These are phyloP conservation scores for Steinernema feltiae DNA, from an alignment of 1,140 invertebrate species.

Conservation along the genomic window DNA sequence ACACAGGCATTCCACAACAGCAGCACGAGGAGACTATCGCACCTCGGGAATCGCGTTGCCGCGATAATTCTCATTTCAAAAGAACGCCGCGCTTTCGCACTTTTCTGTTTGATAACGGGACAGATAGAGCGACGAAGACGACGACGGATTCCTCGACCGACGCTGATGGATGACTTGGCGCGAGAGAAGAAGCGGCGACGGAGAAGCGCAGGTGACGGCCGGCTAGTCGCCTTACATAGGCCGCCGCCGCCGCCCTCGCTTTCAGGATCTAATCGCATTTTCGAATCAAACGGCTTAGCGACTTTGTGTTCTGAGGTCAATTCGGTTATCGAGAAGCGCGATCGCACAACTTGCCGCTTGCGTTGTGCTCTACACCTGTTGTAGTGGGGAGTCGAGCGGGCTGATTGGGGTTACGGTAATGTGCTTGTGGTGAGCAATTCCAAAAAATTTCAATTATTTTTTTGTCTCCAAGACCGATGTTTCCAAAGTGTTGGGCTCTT, in stretches of 20 bases:
- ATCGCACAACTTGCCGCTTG: too few species aligned
- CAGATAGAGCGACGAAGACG: background rate
- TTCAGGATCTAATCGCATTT: background rate
- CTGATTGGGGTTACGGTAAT: too few species aligned
- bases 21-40: too few species aligned
- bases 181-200: background rate
- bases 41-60: background rate
- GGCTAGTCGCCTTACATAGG: background rate
- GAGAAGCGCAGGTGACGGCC: conserved; percentile 11
- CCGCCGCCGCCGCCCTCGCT: too few species aligned
- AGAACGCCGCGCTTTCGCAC: background rate
- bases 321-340: background rate
- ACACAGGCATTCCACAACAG: too few species aligned
- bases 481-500: too few species aligned
- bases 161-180: background rate
- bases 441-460: too few species aligned
- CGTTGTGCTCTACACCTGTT: too few species aligned
- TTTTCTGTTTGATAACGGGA: background rate
- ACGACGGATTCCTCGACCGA: background rate
- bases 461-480: too few species aligned
- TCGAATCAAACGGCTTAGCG: background rate
- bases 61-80: background rate
- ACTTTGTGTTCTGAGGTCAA: conserved; percentile 9
- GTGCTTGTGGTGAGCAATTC: too few species aligned
- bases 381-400: too few species aligned